Evolutionary conservation across 2,797 vertebrate species (phyloP), one percentile per base, ranked within the genome.

Genomic region (Aulostomus chinensis): DNA sequence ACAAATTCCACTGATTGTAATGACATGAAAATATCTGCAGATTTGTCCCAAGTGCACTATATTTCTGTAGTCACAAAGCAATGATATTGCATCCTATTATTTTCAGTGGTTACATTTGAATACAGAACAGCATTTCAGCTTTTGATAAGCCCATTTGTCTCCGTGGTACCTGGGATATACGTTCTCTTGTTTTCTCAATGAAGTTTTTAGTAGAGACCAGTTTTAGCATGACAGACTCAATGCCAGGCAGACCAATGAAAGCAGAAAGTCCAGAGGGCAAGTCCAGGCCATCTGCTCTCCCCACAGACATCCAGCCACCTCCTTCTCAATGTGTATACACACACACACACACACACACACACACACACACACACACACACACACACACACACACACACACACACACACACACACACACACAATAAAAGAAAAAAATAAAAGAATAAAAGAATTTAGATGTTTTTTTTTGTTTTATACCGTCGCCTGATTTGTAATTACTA

Each of bases 251-350:
- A 56, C 68, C 65, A 57, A 64, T 39, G 9, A 35, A 31, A 69
- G 51, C 9, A 58, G 15, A 60, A 58, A 49, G 51, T 55, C 74
- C 59, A 13, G 4, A 73, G 68, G 81, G 40, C n/a, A 13, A 49
- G 52, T 72, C 26, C 52, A 45, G 43, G 37, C 76, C 79, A 83
- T 83, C 83, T 83, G 77, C 65, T 59, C 41, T 63, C 36, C 62
- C 20, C 57, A 40, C 31, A 48, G 37, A 61, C 37, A 57, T 10
- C 18, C 26, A 54, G 24, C 14, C 56, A 68, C 29, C 45, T 66
- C 48, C 31, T n/a, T n/a, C n/a, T 66, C 32, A 46, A 14, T 36
- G 15, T 10, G 31, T 25, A 59, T 52, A 62, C 63, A 59, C 34
- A 37, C 8, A 37, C 3, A 15, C 40, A 38, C 9, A 31, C 16